Conservation (phyloP, 2,113 vertebrate species). For the Nycticebus coucang region DNA sequence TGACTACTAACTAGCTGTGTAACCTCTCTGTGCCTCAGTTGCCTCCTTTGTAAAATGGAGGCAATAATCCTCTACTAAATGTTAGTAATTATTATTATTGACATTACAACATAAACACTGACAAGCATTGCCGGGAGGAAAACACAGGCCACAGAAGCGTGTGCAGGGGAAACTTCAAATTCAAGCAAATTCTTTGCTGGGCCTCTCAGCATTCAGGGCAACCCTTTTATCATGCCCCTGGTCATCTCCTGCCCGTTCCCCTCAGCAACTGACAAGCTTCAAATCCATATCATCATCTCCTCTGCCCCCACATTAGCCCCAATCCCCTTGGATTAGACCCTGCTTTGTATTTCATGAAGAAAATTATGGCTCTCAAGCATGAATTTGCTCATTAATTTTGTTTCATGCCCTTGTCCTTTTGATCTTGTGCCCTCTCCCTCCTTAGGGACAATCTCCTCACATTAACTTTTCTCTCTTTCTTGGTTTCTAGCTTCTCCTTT, state of each 20-base stretch:
- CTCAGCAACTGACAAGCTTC: not conserved
- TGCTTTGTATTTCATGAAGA: conserved; percentile 47
- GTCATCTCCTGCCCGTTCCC: not conserved
- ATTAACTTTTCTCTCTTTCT: conserved; percentile 58
- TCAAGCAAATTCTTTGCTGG: not conserved
- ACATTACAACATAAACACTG: not conserved
- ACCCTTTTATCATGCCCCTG: too few species aligned
- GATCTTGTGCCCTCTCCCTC: conserved; percentile 57
- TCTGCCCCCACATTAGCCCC: conserved; percentile 22
- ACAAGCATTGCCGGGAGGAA: accelerated
- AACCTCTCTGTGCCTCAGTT: not conserved
- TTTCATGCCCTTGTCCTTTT: conserved; percentile 66
- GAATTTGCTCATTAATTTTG: conserved; percentile 73
- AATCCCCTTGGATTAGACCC: not conserved
- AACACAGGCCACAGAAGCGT: accelerated
- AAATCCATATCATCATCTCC: not conserved
- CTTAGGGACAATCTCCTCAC: conserved; percentile 40
- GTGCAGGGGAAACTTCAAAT: too few species aligned
- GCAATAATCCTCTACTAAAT: not conserved
- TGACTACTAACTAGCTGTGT: not conserved
- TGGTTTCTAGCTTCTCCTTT: not conserved
- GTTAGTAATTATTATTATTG: not conserved
- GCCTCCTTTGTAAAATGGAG: not conserved
- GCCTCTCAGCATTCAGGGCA: not conserved
- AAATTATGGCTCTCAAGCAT: conserved; percentile 53